Percentiles rank a stretch among this genome's conserved stretches.
These are phyloP conservation scores for Eptesicus fuscus DNA, from an alignment of 2,113 vertebrate genomes.

Conservation along the genomic window DNA sequence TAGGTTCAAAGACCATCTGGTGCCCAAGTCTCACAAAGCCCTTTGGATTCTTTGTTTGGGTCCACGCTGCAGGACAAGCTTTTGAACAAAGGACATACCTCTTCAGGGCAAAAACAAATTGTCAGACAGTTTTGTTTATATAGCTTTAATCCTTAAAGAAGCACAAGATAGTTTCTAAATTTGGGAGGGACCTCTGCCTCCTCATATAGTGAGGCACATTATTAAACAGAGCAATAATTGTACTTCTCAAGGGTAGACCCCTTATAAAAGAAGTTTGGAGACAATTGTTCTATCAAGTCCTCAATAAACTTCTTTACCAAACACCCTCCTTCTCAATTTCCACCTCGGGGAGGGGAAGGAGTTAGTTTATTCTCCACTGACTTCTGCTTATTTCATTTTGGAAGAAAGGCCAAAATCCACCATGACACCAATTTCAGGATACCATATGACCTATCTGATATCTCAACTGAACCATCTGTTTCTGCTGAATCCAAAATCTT, in stretches of 20 bases:
- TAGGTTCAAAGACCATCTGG: neutral
- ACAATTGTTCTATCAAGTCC: neutral
- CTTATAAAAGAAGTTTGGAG: neutral
- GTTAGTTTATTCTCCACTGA: neutral
- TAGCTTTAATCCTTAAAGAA: neutral
- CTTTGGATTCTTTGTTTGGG: neutral
- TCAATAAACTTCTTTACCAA: slow-evolving; percentile 26
- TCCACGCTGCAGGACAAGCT: neutral
- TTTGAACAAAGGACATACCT: neutral
- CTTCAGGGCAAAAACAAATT: neutral
- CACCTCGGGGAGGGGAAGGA: neutral
- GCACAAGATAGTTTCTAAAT: neutral
- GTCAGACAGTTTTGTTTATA: neutral
- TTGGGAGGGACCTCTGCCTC: neutral
- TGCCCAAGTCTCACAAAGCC: neutral
- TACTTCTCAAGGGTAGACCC: neutral
- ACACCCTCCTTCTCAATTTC: neutral
- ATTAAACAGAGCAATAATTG: neutral
- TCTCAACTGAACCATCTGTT: neutral
- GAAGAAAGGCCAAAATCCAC: neutral
- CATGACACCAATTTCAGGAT: neutral
- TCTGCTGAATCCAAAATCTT: neutral
- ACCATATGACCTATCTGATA: neutral
- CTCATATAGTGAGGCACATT: neutral
- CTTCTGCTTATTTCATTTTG: slow-evolving; percentile 1